Percentiles rank a stretch among this genome's conserved stretches.
Evolutionary conservation across 2,888 invertebrate species (phyloP).

Genomic region (Holacanthella duospinosa): DNA sequence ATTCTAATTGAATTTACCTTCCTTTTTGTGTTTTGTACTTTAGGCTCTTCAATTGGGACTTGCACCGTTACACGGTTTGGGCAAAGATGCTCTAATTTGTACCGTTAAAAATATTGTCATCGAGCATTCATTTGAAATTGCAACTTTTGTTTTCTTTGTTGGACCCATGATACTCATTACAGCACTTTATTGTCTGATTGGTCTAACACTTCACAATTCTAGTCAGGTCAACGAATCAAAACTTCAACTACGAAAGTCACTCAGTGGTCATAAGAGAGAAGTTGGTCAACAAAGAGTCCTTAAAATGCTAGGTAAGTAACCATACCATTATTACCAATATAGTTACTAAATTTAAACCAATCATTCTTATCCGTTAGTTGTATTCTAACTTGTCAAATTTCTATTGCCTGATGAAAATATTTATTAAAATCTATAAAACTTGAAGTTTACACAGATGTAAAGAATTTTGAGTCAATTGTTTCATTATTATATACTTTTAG

Average conservation of each 20-base stretch:
- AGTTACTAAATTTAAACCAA: too few species aligned
- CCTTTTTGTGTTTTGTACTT: background rate
- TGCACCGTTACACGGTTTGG: conserved; percentile 27
- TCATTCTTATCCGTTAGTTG: too few species aligned
- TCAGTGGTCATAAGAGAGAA: conserved; percentile 39
- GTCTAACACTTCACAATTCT: conserved; percentile 42
- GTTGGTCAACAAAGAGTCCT: conserved; percentile 41
- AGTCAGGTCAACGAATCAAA: conserved; percentile 36
- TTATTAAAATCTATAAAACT: too few species aligned
- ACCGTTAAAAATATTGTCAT: conserved; percentile 51
- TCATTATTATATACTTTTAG: too few species aligned
- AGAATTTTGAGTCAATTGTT: too few species aligned
- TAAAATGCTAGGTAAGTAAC: conserved; percentile 52
- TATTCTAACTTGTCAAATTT: too few species aligned
- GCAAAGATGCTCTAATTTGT: conserved; percentile 51
- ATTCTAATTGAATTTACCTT: background rate
- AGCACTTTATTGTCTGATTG: conserved; percentile 49
- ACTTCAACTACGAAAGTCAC: conserved; percentile 33
- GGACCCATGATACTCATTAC: conserved; percentile 53
- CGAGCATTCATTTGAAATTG: conserved; percentile 65
- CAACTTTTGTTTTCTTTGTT: conserved; percentile 54
- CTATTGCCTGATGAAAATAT: too few species aligned
- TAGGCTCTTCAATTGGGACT: conserved; percentile 35
- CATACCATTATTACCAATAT: background rate
- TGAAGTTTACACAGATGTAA: too few species aligned